These are phyloP conservation scores for Nasonovia ribisnigri DNA, from an alignment of 2,888 invertebrate genomes.

Conservation along the genomic window DNA sequence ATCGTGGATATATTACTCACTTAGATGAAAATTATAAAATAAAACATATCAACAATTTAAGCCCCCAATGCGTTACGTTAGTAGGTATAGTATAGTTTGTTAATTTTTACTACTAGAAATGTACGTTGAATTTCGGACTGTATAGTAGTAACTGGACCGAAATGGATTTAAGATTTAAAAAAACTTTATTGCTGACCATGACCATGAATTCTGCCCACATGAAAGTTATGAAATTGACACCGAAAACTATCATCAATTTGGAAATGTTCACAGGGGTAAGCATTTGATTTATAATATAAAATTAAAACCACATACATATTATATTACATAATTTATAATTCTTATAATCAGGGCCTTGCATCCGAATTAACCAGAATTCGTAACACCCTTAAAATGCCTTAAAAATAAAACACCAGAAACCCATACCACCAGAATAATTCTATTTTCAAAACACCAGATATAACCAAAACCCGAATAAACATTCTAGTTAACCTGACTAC, in stretches of 20 bases:
- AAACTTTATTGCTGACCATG: not conserved
- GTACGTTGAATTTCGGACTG: not conserved
- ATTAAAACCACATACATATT: not conserved
- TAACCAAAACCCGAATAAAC: too few relatives aligned
- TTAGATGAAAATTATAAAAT: too few relatives aligned
- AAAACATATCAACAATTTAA: too few relatives aligned
- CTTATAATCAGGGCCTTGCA: not conserved
- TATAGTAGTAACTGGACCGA: not conserved
- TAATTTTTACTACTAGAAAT: not conserved
- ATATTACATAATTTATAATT: not conserved
- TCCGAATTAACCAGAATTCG: too few relatives aligned
- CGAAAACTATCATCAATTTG: not conserved
- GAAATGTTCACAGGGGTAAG: not conserved
- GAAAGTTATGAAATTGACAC: not conserved
- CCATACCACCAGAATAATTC: too few relatives aligned
- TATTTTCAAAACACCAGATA: too few relatives aligned
- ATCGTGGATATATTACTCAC: too few relatives aligned
- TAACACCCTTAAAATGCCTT: too few relatives aligned
- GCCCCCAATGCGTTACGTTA: too few relatives aligned
- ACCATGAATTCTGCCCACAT: not conserved
- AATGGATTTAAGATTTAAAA: constrained; percentile 8
- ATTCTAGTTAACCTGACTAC: too few relatives aligned
- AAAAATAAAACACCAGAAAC: too few relatives aligned
- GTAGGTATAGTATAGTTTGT: not conserved
- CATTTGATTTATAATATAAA: not conserved